These are phyloP conservation scores for Bugula neritina DNA, from an alignment of 2,888 invertebrate species.

Conservation along the genomic window DNA sequence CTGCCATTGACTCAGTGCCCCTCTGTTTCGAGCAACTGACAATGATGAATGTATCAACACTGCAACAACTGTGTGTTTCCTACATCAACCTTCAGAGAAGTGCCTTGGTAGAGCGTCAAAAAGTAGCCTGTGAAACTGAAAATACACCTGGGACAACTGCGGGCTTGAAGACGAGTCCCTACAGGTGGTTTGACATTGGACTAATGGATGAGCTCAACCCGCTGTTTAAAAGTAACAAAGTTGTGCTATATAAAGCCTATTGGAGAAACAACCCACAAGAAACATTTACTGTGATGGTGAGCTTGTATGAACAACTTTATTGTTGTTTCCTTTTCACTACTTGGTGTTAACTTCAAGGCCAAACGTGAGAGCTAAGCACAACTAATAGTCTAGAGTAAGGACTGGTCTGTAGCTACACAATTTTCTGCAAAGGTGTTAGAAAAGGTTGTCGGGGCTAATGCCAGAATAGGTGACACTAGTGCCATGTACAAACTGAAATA, in stretches of 20 bases:
- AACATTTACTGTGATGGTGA: conserved; percentile 2
- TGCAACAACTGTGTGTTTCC: conserved; percentile 1
- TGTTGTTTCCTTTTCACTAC: too few relatives aligned
- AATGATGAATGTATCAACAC: background rate
- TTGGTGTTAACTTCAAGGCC: too few relatives aligned
- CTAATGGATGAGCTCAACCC: conserved; percentile 3
- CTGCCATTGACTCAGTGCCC: conserved; percentile 10
- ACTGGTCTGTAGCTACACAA: too few relatives aligned
- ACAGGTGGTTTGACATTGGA: conserved; percentile 5
- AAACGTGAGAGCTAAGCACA: too few relatives aligned
- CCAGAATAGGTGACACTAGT: too few relatives aligned
- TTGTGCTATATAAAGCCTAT: conserved; percentile 14
- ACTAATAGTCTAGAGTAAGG: too few relatives aligned
- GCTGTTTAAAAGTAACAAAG: background rate
- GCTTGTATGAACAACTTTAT: too few relatives aligned
- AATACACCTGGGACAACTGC: background rate
- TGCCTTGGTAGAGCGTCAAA: background rate
- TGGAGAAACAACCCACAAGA: background rate
- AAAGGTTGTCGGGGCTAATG: too few relatives aligned
- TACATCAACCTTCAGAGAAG: background rate
- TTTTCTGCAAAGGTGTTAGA: too few relatives aligned
- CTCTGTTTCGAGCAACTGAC: conserved; percentile 23
- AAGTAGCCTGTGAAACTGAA: background rate
- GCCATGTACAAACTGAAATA: too few relatives aligned
- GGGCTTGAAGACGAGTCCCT: background rate